Evolutionary conservation across 2,113 vertebrate genomes (phyloP).

Genomic region (Daboia siamensis): DNA sequence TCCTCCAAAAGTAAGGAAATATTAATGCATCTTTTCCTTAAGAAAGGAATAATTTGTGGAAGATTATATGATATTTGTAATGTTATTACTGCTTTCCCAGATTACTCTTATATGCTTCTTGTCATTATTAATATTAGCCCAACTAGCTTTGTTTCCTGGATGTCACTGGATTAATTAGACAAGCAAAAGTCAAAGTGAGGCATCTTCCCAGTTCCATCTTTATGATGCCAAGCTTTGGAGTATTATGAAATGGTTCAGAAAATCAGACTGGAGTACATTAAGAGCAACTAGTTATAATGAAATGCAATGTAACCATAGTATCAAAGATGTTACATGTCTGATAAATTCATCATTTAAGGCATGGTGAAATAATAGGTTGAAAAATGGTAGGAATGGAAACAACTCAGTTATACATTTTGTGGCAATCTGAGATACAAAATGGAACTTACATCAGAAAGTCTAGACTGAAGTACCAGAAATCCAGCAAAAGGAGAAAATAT

Average conservation of each 20-base stretch:
- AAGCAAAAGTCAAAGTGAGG: neutral
- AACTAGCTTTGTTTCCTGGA: slow-evolving; percentile 26
- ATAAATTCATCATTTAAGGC: neutral
- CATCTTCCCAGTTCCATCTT: neutral
- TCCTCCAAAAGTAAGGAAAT: slow-evolving; percentile 1
- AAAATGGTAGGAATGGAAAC: neutral
- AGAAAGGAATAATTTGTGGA: slow-evolving; percentile 17
- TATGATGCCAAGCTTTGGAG: neutral
- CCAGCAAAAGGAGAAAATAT: neutral
- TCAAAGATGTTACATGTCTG: neutral
- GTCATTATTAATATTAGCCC: neutral
- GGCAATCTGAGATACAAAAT: neutral
- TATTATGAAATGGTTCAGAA: neutral
- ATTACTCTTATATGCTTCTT: neutral
- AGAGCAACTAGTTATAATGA: neutral
- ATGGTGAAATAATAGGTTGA: neutral
- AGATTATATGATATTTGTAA: neutral
- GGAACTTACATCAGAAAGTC: neutral
- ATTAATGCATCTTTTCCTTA: slow-evolving; percentile 33
- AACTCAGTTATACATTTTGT: neutral
- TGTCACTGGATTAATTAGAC: neutral
- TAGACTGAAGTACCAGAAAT: neutral
- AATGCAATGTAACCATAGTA: neutral
- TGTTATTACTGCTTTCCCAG: neutral
- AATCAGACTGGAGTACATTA: no score